A percentile compares a stretch with the other conserved stretches of the same genome.
Conservation (phyloP, 2,113 vertebrate genomes). For the Phoenicopterus ruber region DNA sequence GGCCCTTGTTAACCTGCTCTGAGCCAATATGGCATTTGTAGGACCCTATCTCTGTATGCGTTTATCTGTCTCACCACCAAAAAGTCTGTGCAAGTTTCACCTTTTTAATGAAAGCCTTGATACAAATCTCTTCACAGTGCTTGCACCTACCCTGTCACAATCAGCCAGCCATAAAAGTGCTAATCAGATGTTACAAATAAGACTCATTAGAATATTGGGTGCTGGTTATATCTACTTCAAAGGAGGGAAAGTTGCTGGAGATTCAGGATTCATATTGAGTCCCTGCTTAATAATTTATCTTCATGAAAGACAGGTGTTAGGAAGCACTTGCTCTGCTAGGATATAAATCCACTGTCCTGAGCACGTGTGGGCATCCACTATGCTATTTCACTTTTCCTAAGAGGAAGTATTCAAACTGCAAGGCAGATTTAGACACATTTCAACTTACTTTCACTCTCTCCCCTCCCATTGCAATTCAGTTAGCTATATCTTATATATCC, state of each 20-base stretch:
- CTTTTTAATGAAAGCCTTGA: background rate
- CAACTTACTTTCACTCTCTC: background rate
- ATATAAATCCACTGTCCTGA: background rate
- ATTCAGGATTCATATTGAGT: background rate
- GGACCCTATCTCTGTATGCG: background rate
- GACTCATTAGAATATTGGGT: background rate
- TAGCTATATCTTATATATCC: background rate
- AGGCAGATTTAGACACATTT: background rate
- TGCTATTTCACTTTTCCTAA: background rate
- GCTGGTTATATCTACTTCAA: background rate
- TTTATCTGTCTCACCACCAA: background rate
- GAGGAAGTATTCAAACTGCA: background rate
- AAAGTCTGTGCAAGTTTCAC: background rate
- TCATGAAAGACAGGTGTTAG: background rate
- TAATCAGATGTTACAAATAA: background rate
- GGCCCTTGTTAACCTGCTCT: background rate
- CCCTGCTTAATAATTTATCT: background rate
- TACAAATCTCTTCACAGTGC: background rate
- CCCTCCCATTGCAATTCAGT: background rate
- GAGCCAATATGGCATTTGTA: background rate
- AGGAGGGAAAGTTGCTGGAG: background rate
- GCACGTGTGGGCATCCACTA: background rate
- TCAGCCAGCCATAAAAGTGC: background rate
- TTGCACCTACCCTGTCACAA: background rate
- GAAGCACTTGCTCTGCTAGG: background rate